These are phyloP conservation scores for Pelosia muscerda DNA, from an alignment of 2,888 invertebrate genomes.

Conservation along the genomic window DNA sequence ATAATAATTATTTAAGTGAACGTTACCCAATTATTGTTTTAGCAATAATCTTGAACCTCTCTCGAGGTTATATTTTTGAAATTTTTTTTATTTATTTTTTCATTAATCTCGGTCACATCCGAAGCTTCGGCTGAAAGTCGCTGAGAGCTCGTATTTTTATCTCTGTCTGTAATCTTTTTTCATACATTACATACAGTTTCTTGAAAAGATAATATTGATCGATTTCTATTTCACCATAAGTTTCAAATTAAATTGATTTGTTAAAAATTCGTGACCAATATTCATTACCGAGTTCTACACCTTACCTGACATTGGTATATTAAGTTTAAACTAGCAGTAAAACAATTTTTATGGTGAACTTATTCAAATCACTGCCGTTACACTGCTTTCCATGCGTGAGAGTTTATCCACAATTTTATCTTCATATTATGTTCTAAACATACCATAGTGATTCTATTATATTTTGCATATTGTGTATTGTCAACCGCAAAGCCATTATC, in stretches of 20 bases:
- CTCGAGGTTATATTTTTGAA: background rate
- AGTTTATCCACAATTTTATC: slow-evolving; percentile 16
- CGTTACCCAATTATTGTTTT: background rate
- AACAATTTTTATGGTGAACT: slow-evolving; percentile 6
- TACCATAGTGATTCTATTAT: background rate
- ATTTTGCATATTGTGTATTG: background rate
- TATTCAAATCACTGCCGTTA: slow-evolving; percentile 46
- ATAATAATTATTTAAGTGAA: background rate
- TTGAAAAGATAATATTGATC: too few relatives aligned
- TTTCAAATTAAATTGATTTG: too few relatives aligned
- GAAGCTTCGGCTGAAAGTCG: too few relatives aligned
- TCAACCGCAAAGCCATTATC: too few relatives aligned
- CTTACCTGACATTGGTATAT: background rate
- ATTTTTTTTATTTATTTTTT: too few relatives aligned
- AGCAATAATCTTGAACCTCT: background rate
- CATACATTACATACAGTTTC: too few relatives aligned
- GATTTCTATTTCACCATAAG: too few relatives aligned
- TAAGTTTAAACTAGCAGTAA: background rate
- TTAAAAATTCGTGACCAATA: background rate
- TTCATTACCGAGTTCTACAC: background rate
- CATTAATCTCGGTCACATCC: too few relatives aligned
- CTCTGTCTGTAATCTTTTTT: too few relatives aligned
- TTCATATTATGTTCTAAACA: background rate
- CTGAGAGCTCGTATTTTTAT: too few relatives aligned
- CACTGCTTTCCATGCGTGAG: slow-evolving; percentile 51